Evolutionary conservation across 2,113 vertebrate genomes (phyloP), one percentile per base, ranked within the genome.

Genomic region (Piliocolobus tephrosceles): DNA sequence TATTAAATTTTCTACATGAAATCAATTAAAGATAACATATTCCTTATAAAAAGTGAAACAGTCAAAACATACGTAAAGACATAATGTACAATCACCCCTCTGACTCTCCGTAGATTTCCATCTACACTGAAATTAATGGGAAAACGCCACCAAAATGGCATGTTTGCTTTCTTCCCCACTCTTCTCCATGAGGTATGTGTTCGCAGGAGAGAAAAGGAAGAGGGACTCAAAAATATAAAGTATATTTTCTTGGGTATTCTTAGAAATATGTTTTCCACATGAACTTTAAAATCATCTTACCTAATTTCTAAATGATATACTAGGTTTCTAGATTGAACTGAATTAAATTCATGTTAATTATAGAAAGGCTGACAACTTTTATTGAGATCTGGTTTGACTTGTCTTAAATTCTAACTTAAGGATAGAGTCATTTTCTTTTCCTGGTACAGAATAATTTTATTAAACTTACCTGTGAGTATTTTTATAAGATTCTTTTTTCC

Each of bases 281-380:
- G 14, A 92, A 91, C 18, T 90, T 94, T 90, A 95, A 79, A 75
- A 88, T 68, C 45, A 90, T 40, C 47, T 89, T 43, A 93, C 50
- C 43, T 82, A 61, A 82, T 70, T 84, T 86, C 23, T 88, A 92
- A 85, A 93, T 57, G 61, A 79, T 75, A 6, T 3, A 73, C 18
- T 84, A 58, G 32, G 23, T 75, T 96, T 97, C 92, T 45, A 84
- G 90, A 25, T 64, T 3, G 8, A 94, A 92, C 32, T 92, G 45
- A 96, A 76, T 47, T 35, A 84, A 95, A 86, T 57, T 78, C 11
- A 75, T 57, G n/a, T 64, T 91, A 95, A 92, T 73, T 96, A 92
- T 92, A 86, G 45, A 90, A 92, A 94, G 8, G 17, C 18, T 90
- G 27, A 82, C 50, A 47, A 76, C 40, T 92, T 94, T 91, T 93